Evolutionary conservation across 2,888 invertebrate species (phyloP).

Genomic region (Macrophya alboannulata): DNA sequence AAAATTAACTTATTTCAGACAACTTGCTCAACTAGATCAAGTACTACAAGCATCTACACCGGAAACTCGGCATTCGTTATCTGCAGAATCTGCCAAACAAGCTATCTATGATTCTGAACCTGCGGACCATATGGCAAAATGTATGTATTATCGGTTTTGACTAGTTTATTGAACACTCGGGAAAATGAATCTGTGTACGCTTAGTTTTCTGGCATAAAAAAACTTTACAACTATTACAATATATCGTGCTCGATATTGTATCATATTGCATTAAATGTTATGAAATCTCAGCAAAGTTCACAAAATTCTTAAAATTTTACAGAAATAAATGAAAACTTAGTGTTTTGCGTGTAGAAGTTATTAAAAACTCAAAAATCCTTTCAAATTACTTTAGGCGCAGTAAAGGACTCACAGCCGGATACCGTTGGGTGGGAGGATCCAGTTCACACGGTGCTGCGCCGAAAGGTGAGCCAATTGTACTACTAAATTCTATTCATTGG

Average conservation of each 20-base stretch:
- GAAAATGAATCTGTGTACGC: background rate
- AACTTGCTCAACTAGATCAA: conserved; percentile 74
- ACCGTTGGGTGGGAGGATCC: conserved; percentile 89
- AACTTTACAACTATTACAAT: no score
- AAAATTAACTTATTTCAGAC: conserved; percentile 63
- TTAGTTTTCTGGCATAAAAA: background rate
- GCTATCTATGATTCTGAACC: conserved; percentile 66
- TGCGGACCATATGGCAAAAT: conserved; percentile 62
- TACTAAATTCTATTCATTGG: background rate
- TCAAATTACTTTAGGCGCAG: conserved; percentile 65
- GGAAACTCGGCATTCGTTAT: conserved; percentile 72
- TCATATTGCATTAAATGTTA: no score
- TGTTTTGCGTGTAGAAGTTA: background rate
- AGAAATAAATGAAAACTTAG: no score
- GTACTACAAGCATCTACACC: conserved; percentile 70
- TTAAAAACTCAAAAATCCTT: background rate
- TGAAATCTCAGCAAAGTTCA: no score
- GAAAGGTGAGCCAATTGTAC: conserved; percentile 29
- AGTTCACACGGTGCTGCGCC: conserved; percentile 68
- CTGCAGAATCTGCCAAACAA: conserved; percentile 67
- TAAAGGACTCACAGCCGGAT: conserved; percentile 83
- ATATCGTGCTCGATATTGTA: no score
- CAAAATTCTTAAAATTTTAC: no score
- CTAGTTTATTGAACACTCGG: background rate
- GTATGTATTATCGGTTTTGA: conserved; percentile 53